These are phyloP conservation scores for Encarsia formosa DNA, from an alignment of 2,888 invertebrate species.

Conservation along the genomic window DNA sequence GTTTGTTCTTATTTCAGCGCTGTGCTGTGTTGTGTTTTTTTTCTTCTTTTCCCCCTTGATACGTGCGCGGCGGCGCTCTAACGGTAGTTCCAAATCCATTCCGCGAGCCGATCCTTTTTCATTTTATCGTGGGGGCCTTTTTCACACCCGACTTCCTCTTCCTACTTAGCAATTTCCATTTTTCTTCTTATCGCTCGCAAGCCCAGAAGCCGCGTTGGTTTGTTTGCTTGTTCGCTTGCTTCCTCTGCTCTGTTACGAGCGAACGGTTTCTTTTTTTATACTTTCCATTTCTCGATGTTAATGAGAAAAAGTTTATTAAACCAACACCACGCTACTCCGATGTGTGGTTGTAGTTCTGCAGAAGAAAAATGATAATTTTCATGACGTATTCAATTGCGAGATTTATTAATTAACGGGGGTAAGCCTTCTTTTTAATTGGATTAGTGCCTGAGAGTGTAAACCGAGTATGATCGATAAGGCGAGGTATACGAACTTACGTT, in stretches of 20 bases:
- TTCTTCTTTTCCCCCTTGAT: background rate
- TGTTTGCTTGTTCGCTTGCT: too few species aligned
- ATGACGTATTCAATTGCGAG: too few species aligned
- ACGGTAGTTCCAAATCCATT: constrained; percentile 25
- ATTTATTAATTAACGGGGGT: too few species aligned
- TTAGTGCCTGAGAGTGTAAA: too few species aligned
- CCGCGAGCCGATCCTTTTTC: constrained; percentile 13
- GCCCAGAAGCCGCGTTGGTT: too few species aligned
- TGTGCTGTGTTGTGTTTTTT: background rate
- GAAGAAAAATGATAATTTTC: background rate
- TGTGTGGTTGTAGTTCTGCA: background rate
- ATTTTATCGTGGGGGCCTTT: constrained; percentile 11
- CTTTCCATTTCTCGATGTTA: constrained; percentile 20
- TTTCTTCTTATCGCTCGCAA: background rate
- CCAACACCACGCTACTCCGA: background rate
- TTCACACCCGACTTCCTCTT: constrained; percentile 17
- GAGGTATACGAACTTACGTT: too few species aligned
- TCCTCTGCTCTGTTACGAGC: too few species aligned
- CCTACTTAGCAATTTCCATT: constrained; percentile 5
- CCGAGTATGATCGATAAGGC: too few species aligned
- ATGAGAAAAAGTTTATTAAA: constrained; percentile 13
- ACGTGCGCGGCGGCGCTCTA: too few species aligned
- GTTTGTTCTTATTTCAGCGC: too few species aligned
- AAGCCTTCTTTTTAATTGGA: background rate
- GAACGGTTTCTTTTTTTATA: constrained; percentile 6